phyloP scores from a whole-genome alignment of 53 echinoderm and acorn worm genomes.

The Holothuria leucospilota region DNA sequence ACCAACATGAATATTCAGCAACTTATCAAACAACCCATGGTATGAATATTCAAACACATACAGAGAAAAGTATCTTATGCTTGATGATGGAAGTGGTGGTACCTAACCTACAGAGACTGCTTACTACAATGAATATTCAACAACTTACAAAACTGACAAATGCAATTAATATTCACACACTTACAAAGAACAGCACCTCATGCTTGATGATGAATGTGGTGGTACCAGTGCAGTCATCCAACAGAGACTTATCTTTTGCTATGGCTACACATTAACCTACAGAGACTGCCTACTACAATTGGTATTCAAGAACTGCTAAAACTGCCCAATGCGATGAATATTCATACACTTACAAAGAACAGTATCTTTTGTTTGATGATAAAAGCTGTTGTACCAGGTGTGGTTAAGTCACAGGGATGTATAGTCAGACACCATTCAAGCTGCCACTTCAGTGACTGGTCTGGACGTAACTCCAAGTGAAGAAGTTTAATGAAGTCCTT shows the following conservation, averaged over 20 bases:
- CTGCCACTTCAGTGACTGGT: slow-evolving; percentile 84
- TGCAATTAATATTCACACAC: neutral
- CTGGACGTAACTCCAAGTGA: slow-evolving; percentile 81
- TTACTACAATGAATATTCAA: no score
- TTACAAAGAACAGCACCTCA: slow-evolving; percentile 95
- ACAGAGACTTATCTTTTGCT: no score
- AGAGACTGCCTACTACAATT: no score
- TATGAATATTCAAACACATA: slow-evolving; percentile 52
- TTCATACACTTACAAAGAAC: slow-evolving; percentile 84
- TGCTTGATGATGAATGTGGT: slow-evolving; percentile 85
- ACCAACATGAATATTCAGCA: no score
- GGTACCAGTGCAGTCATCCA: no score
- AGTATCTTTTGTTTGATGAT: slow-evolving; percentile 94
- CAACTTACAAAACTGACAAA: no score
- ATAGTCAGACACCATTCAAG: slow-evolving; percentile 94
- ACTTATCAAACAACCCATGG: no score
- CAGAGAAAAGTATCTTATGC: slow-evolving; percentile 91
- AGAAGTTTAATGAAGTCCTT: slow-evolving; percentile 88
- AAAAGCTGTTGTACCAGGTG: slow-evolving; percentile 77
- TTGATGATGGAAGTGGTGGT: slow-evolving; percentile 88
- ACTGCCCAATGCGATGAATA: no score
- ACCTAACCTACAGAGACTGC: no score
- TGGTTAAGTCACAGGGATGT: slow-evolving; percentile 71
- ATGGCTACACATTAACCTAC: no score
- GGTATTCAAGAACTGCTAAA: no score